Conservation (phyloP, 2,888 invertebrate genomes). For the Acrocera orbiculus region DNA sequence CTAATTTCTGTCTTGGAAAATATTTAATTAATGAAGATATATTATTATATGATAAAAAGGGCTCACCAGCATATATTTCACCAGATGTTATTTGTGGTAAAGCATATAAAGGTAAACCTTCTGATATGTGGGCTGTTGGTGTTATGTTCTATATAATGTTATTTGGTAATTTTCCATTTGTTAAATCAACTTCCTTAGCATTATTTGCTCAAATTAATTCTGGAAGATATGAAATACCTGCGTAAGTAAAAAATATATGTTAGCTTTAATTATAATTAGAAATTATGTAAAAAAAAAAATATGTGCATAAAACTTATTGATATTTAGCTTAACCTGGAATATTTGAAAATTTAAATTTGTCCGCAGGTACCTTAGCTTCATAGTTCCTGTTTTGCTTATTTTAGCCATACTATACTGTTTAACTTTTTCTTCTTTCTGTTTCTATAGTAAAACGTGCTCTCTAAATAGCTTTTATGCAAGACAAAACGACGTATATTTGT, state of each 20-base stretch:
- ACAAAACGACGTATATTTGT: too few relatives aligned
- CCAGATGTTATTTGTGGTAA: slow-evolving; percentile 61
- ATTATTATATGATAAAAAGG: slow-evolving; percentile 40
- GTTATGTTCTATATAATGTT: slow-evolving; percentile 64
- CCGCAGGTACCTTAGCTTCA: too few relatives aligned
- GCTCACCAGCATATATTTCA: slow-evolving; percentile 63
- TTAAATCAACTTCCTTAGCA: slow-evolving; percentile 53
- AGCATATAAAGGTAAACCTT: slow-evolving; percentile 61
- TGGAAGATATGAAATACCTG: slow-evolving; percentile 54
- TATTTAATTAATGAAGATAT: slow-evolving; percentile 41
- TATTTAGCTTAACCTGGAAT: not conserved
- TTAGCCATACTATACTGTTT: too few relatives aligned
- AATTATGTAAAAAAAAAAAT: not conserved
- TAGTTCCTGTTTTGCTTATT: too few relatives aligned
- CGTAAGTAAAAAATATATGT: slow-evolving; percentile 34
- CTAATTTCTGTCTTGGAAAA: slow-evolving; percentile 49
- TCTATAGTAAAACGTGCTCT: too few relatives aligned
- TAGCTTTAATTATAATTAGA: not conserved
- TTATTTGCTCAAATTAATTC: slow-evolving; percentile 58
- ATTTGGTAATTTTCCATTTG: slow-evolving; percentile 67
- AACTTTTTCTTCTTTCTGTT: too few relatives aligned
- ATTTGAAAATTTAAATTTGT: too few relatives aligned
- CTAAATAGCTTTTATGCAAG: too few relatives aligned
- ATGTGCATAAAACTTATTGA: not conserved
- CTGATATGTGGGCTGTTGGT: slow-evolving; percentile 70